Base-by-base conservation (phyloP, 2,888 invertebrate species). In the Ennomos quercinarius region DNA sequence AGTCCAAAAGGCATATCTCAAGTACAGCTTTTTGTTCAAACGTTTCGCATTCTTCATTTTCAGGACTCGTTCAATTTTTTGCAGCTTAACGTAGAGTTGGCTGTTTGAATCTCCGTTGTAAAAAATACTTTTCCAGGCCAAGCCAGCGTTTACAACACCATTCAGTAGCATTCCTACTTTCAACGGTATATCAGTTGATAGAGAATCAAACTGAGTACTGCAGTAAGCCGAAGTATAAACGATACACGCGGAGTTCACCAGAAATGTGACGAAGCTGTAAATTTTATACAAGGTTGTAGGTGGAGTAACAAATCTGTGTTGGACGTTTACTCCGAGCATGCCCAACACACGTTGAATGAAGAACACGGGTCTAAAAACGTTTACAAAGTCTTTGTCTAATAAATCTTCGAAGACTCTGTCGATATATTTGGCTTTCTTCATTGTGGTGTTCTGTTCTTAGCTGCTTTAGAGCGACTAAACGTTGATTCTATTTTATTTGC, bases 41-140 rank as follows among this genome's bases (percentile, higher is more conserved):
- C 48, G 54, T 48, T 61, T 74, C n/a, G 61, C 51, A 48, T 76
- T 66, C 5, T 64, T 72, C 63, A 79, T 76, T 48, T 76, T 73
- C 1, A 89, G 49, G 17, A 61, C 63, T 9, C 82, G 74, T 55
- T 88, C 86, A 35, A 87, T 74, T 68, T 73, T 86, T 63, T 88
- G 88, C 36, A 88, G 63, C 51, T 86, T 87, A 0, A 88, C 84
- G 54, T 81, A 87, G 8, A 88, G 64, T 61, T 80, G 74, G 47
- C 81, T 76, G 52, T 72, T 69, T 13, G 59, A 51, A 27, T 71
- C 62, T 4, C 70, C 67, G 2, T 65, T 62, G 37, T 27, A 46
- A 8, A 76, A 66, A 56, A 75, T 70, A 53, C 78, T 84, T 45
- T 70, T 71, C 63, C 71, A 76, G 2, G 78, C 70, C 10, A 80